These are phyloP conservation scores for Muscicapa striata DNA, from an alignment of 2,797 vertebrate species.

Conservation along the genomic window DNA sequence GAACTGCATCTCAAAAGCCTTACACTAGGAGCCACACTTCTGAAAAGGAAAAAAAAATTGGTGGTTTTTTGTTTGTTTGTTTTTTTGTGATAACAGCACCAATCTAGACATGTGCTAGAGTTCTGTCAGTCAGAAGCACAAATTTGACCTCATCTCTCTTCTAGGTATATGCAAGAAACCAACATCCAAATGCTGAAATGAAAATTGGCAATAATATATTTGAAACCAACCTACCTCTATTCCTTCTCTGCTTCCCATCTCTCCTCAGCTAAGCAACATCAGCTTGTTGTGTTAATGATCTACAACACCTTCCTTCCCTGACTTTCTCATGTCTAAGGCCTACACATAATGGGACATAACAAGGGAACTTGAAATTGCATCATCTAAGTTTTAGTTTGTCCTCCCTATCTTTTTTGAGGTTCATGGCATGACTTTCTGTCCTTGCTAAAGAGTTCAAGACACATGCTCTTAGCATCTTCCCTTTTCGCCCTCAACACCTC, in stretches of 20 bases:
- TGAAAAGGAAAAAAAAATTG: neutral
- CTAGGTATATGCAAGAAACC: neutral
- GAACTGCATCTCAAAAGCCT: neutral
- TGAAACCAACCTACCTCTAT: neutral
- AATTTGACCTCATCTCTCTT: neutral
- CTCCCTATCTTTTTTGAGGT: neutral
- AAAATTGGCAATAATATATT: neutral
- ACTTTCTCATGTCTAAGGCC: neutral
- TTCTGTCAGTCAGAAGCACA: neutral
- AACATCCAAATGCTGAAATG: neutral
- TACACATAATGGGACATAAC: neutral
- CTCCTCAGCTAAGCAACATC: neutral
- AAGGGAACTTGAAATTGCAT: neutral
- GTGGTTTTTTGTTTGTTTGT: rapidly evolving
- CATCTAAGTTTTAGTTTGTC: neutral
- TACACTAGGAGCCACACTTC: neutral
- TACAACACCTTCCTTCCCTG: neutral
- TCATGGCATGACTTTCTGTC: neutral
- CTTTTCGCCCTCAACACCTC: neutral
- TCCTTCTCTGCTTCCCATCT: neutral
- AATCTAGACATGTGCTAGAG: neutral
- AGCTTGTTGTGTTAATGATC: neutral
- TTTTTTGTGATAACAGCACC: neutral
- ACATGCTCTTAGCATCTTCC: neutral
- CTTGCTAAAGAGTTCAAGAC: neutral